Conservation (phyloP, 64 coral and sea anemone genomes). For the Porites australiensis region DNA sequence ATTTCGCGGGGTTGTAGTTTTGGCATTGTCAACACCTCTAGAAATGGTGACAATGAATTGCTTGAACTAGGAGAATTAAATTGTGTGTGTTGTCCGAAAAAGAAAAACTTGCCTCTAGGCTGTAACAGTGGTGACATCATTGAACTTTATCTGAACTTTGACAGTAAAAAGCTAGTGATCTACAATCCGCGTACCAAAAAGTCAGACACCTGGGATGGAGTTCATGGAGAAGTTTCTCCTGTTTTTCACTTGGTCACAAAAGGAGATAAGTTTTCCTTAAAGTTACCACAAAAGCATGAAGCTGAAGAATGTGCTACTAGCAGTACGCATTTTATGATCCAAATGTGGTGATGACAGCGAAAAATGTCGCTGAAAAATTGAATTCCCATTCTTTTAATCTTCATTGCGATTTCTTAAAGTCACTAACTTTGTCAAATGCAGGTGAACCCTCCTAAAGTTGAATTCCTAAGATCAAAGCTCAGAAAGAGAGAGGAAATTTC, state of each 20-base stretch:
- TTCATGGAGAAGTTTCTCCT: neutral
- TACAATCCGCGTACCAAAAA: neutral
- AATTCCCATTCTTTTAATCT: too few species aligned
- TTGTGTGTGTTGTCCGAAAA: neutral
- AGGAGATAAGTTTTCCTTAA: neutral
- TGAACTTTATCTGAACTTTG: neutral
- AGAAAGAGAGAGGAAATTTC: too few species aligned
- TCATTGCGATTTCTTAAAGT: too few species aligned
- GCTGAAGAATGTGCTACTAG: too few species aligned
- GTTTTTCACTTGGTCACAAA: neutral
- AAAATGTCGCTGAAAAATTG: too few species aligned
- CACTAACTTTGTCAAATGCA: too few species aligned
- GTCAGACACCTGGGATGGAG: neutral
- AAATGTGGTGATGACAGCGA: too few species aligned
- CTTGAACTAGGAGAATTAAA: neutral
- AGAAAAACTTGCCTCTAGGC: neutral
- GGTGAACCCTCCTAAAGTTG: too few species aligned
- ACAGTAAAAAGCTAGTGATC: neutral
- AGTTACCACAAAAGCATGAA: neutral
- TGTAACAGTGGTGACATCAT: neutral
- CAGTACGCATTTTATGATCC: too few species aligned
- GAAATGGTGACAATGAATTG: neutral
- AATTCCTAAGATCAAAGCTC: too few species aligned
- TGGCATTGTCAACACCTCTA: neutral
- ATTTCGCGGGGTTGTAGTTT: neutral